Evolutionary conservation across 2,888 invertebrate genomes (phyloP), one percentile per base, ranked within the genome.

Genomic region (Drosophila eohydei): DNA sequence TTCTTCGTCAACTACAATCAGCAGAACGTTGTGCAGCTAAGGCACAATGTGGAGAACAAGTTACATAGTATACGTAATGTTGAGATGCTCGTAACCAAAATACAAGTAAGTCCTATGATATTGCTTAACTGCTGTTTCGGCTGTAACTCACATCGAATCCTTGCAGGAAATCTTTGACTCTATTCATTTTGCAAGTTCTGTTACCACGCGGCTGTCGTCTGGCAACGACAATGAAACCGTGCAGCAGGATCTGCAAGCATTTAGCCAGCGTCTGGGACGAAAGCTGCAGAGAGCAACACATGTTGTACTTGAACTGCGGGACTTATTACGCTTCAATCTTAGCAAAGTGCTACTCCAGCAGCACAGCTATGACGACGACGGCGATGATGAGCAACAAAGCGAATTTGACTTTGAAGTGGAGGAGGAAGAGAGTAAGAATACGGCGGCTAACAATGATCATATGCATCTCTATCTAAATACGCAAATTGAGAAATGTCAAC

Each of bases 151-250:
- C 14, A 14, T 8, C 9, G 4, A 3, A 40, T 30, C 12, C 9
- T 76, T 80, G 0, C 58, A 92, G 92, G 92, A 92, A 90, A 91
- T 93, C 65, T 92, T 93, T 44, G 93, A 93, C 68, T 91, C 92
- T 0, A 89, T 92, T 80, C 91, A 92, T 56, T 91, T 91, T 32
- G 83, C 81, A 5, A 81, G 81, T 30, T 67, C 74, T 0, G 46
- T 67, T 0, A 54, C 70, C 11, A 50, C 74, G 6, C 71, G 83
- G 2, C 50, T 68, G 41, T 54, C 74, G 1, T 8, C 69, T 4
- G 54, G 26, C 30, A 82, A 66, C 21, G 80, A 56, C 6, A 80
- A 72, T 21, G 70, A 56, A 8, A 71, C 64, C 21, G 50, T 89
- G 64, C 81, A 85, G 72, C 81, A 91, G 51, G 89, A 91, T 61